Conservation (phyloP, 2,888 invertebrate species). For the Dicyrtomina minuta region DNA sequence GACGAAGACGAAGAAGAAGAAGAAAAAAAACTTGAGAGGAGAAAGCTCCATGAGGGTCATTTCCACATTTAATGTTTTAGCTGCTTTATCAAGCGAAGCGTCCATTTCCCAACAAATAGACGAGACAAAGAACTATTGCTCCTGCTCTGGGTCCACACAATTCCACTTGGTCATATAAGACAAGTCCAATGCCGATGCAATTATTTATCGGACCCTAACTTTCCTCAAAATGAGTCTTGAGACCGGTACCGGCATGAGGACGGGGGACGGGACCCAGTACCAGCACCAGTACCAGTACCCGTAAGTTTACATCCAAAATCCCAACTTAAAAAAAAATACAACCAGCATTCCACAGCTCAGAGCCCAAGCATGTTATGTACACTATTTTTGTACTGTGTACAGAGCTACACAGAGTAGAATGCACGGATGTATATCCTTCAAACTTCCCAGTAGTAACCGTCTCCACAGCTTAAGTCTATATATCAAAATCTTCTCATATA, state of each 20-base stretch:
- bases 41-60: constrained; percentile 47
- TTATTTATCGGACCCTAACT: constrained; percentile 52
- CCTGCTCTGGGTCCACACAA: constrained; percentile 13
- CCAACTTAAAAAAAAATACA: too few species aligned
- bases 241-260: not conserved
- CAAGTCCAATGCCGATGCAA: constrained; percentile 46
- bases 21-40: constrained; percentile 9
- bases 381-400: not conserved
- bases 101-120: constrained; percentile 34
- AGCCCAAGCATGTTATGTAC: not conserved
- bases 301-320: not conserved
- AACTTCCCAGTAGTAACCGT: too few species aligned
- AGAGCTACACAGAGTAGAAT: too few species aligned
- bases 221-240: constrained; percentile 46
- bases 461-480: too few species aligned
- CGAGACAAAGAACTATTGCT: constrained; percentile 31
- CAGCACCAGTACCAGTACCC: too few species aligned
- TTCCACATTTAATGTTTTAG: constrained; percentile 53
- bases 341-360: not conserved
- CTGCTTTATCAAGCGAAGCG: constrained; percentile 49
- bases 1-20: not conserved
- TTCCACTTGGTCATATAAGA: constrained; percentile 36
- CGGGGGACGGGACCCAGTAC: not conserved
- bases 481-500: too few species aligned
- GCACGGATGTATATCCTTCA: too few species aligned